Percentiles rank a stretch among this genome's conserved stretches.
These are phyloP conservation scores for Plectrocnemia conspersa DNA, from an alignment of 1,140 invertebrate species.

Conservation along the genomic window DNA sequence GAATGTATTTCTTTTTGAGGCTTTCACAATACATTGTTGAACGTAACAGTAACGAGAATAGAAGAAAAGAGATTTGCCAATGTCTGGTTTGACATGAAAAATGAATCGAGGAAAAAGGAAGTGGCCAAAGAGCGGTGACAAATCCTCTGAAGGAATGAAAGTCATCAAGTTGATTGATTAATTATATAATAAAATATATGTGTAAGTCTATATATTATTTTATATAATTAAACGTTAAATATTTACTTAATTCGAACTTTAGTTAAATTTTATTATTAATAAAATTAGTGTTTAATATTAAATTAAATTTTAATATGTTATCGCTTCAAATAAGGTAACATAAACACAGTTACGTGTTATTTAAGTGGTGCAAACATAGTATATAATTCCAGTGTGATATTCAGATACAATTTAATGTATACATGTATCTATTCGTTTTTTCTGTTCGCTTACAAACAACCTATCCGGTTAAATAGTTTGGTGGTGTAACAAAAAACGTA, in stretches of 20 bases:
- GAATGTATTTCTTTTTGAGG: too few relatives aligned
- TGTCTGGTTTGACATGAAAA: too few relatives aligned
- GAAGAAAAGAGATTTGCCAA: too few relatives aligned
- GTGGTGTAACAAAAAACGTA: slow-evolving; percentile 11
- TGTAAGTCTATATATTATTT: too few relatives aligned
- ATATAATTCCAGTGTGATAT: slow-evolving; percentile 15
- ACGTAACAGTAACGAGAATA: too few relatives aligned
- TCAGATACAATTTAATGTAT: slow-evolving; percentile 10
- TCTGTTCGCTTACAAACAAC: not conserved
- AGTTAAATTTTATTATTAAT: not conserved
- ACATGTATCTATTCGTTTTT: not conserved
- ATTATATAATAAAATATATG: too few relatives aligned
- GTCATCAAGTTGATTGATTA: too few relatives aligned
- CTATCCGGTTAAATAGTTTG: slow-evolving; percentile 1
- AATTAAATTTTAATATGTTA: not conserved
- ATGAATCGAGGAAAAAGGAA: too few relatives aligned
- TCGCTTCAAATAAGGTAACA: slow-evolving; percentile 8
- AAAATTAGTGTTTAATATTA: not conserved
- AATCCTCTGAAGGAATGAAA: too few relatives aligned
- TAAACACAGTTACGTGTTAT: slow-evolving; percentile 12
- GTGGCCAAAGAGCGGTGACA: too few relatives aligned
- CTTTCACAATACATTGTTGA: too few relatives aligned
- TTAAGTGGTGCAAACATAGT: slow-evolving; percentile 12
- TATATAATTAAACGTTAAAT: too few relatives aligned
- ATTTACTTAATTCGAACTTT: not conserved